These are phyloP conservation scores for Pachliopta kotzebuea DNA, from an alignment of 2,888 invertebrate genomes.

Conservation along the genomic window DNA sequence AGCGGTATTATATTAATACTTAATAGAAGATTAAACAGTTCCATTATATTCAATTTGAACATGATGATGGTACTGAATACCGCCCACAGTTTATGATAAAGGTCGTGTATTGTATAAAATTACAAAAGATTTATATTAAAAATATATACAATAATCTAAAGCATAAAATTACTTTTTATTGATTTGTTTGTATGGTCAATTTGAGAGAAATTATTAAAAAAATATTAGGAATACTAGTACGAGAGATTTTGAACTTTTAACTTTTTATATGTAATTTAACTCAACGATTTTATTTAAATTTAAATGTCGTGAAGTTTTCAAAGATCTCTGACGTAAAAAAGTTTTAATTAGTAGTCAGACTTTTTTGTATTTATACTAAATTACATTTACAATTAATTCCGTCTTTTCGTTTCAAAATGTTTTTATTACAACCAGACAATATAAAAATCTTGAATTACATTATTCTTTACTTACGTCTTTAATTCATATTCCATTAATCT, in stretches of 20 bases:
- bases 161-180: background rate
- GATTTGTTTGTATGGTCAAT: background rate
- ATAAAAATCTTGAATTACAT: background rate
- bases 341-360: background rate
- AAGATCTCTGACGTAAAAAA: background rate
- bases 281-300: too few species aligned
- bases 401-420: background rate
- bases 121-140: background rate
- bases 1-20: conserved; percentile 3
- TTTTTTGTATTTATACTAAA: too few species aligned
- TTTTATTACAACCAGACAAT: background rate
- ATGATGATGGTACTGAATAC: conserved; percentile 14
- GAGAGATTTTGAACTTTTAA: too few species aligned
- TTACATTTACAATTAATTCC: too few species aligned
- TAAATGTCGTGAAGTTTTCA: background rate
- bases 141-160: background rate
- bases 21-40: conserved; percentile 13
- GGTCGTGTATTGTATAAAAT: conserved; percentile 5
- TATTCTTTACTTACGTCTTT: background rate
- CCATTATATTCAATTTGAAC: conserved; percentile 14
- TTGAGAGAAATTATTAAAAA: background rate
- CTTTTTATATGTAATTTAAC: too few species aligned
- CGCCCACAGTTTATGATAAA: conserved; percentile 5
- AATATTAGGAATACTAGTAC: too few species aligned
- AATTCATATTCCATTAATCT: background rate